A percentile compares a stretch with the other conserved stretches of the same genome.
Conservation (phyloP, 2,888 invertebrate species). For the Melanotus villosus region DNA sequence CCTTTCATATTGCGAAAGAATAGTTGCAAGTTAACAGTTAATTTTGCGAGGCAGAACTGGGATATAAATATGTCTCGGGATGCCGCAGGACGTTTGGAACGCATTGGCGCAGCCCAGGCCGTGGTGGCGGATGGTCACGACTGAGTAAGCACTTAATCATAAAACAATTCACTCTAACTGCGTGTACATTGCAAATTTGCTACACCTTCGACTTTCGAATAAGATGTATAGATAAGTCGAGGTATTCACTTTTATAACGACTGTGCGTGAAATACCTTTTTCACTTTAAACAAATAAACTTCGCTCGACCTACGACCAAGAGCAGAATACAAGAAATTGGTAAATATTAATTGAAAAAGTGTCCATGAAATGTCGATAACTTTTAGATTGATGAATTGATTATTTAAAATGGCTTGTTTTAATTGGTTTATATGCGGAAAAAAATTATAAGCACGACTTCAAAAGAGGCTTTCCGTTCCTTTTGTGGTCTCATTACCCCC, state of each 20-base stretch:
- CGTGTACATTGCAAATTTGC: conserved; percentile 55
- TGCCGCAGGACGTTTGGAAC: conserved; percentile 56
- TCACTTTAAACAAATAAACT: conserved; percentile 26
- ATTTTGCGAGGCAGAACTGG: conserved; percentile 54
- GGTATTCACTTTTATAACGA: conserved; percentile 46
- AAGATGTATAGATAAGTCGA: conserved; percentile 52
- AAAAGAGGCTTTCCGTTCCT: no score
- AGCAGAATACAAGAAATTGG: conserved; percentile 4
- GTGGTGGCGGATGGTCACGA: conserved; percentile 58
- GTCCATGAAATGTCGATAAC: conserved; percentile 21
- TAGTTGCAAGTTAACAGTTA: conserved; percentile 51
- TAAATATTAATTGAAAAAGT: not conserved
- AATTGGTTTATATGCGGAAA: not conserved
- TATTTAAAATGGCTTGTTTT: not conserved
- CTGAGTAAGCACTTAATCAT: conserved; percentile 61
- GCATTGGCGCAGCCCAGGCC: conserved; percentile 51
- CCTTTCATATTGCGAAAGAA: conserved; percentile 39
- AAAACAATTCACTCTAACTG: conserved; percentile 60
- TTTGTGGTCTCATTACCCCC: not conserved
- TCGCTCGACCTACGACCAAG: conserved; percentile 12
- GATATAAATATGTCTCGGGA: conserved; percentile 60
- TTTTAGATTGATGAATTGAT: conserved; percentile 1
- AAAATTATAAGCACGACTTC: no score
- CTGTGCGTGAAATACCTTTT: conserved; percentile 38
- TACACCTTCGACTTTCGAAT: conserved; percentile 53